These are phyloP conservation scores for Amiota communis DNA, from an alignment of 2,888 invertebrate genomes.

Conservation along the genomic window DNA sequence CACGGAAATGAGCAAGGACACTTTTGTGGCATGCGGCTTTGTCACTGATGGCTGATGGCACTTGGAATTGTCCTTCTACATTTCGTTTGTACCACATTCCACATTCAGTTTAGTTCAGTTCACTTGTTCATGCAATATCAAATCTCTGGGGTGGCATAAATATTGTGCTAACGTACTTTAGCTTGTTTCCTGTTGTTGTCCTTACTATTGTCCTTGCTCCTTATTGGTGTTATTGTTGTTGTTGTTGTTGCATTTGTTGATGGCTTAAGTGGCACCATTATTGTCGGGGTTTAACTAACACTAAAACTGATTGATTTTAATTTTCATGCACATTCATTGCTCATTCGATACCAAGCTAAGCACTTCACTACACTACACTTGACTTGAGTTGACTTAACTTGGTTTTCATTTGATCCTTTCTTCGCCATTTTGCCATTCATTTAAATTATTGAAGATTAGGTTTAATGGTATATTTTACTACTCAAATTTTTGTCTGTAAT, in stretches of 20 bases:
- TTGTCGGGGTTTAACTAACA: slow-evolving; percentile 64
- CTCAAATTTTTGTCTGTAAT: too few species aligned
- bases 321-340: slow-evolving; percentile 59
- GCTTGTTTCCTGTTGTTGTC: slow-evolving; percentile 39
- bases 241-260: slow-evolving; percentile 37
- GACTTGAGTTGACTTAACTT: background rate
- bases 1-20: slow-evolving; percentile 35
- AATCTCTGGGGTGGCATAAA: slow-evolving; percentile 65
- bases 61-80: slow-evolving; percentile 39
- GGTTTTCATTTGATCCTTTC: too few species aligned
- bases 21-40: slow-evolving; percentile 48
- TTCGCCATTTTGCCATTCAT: too few species aligned
- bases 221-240: slow-evolving; percentile 31
- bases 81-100: background rate
- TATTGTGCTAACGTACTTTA: slow-evolving; percentile 55
- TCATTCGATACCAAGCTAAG: slow-evolving; percentile 30
- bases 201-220: slow-evolving; percentile 28
- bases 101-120: background rate
- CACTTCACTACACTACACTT: slow-evolving; percentile 7
- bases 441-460: too few species aligned
- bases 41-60: slow-evolving; percentile 41
- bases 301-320: slow-evolving; percentile 70
- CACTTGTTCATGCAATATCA: slow-evolving; percentile 42
- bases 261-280: slow-evolving; percentile 66
- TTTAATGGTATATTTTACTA: too few species aligned